A percentile compares a stretch with the other conserved stretches of the same genome.
These are phyloP conservation scores for Anthonomus grandis DNA, from an alignment of 1,140 invertebrate genomes.

Conservation along the genomic window DNA sequence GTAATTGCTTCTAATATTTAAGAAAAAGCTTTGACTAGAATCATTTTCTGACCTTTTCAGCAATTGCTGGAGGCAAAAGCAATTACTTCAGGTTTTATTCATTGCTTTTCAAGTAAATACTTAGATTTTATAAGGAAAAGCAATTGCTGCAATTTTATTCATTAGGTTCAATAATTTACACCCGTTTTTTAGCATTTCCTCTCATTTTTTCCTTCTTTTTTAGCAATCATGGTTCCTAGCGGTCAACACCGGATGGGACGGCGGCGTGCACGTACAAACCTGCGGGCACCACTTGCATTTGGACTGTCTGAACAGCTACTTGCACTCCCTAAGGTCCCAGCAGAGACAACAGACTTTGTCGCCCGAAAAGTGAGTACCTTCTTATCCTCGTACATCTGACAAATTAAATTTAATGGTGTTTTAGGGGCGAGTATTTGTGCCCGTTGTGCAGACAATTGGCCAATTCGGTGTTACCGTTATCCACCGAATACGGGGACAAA, in stretches of 20 bases:
- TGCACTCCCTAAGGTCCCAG: conserved; percentile 73
- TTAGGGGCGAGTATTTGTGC: conserved; percentile 86
- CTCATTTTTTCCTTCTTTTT: too few relatives aligned
- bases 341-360: conserved; percentile 70
- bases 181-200: too few relatives aligned
- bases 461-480: conserved; percentile 87
- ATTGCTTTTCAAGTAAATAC: too few relatives aligned
- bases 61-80: too few relatives aligned
- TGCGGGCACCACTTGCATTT: conserved; percentile 95
- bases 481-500: conserved; percentile 71
- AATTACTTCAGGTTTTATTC: too few relatives aligned
- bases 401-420: conserved; percentile 1
- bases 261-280: conserved; percentile 91
- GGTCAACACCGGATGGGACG: conserved; percentile 87
- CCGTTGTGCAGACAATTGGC: conserved; percentile 91
- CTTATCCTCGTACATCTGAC: neutral
- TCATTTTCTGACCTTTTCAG: too few relatives aligned
- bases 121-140: too few relatives aligned
- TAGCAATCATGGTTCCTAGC: conserved; percentile 76
- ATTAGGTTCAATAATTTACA: too few relatives aligned
- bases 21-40: too few relatives aligned
- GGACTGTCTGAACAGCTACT: conserved; percentile 86
- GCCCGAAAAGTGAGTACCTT: conserved; percentile 58
- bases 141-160: too few relatives aligned
- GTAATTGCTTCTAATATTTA: too few relatives aligned